These are phyloP conservation scores for Tetanocera ferruginea DNA, from an alignment of 2,888 invertebrate genomes.

Conservation along the genomic window DNA sequence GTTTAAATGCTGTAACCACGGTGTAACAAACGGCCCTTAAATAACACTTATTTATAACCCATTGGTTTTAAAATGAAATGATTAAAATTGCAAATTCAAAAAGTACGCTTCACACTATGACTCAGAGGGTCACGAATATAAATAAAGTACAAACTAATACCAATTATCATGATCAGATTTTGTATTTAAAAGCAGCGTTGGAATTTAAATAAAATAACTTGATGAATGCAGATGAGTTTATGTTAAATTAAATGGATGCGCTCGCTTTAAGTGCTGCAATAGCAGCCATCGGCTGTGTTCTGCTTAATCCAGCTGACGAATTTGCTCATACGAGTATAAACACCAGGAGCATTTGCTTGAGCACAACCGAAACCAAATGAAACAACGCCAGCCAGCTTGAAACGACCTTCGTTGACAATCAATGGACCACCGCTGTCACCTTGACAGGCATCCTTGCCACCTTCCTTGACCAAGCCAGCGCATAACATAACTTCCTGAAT, in stretches of 20 bases:
- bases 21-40: too few relatives aligned
- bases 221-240: background rate
- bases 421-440: slow-evolving; percentile 69
- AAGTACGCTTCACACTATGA: too few relatives aligned
- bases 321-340: slow-evolving; percentile 65
- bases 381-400: slow-evolving; percentile 64
- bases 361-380: slow-evolving; percentile 67
- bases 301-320: slow-evolving; percentile 63
- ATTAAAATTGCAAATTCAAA: too few relatives aligned
- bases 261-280: slow-evolving; percentile 52
- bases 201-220: background rate
- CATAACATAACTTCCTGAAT: slow-evolving; percentile 68
- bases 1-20: too few relatives aligned
- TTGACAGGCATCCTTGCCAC: slow-evolving; percentile 68
- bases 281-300: slow-evolving; percentile 62
- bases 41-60: too few relatives aligned
- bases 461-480: slow-evolving; percentile 63
- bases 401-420: slow-evolving; percentile 61
- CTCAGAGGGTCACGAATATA: too few relatives aligned
- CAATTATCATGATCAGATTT: background rate
- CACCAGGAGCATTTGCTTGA: slow-evolving; percentile 65
- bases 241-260: background rate
- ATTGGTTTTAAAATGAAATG: too few relatives aligned
- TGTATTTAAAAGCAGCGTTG: background rate
- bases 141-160: background rate